Percentiles rank a stretch among this genome's conserved stretches.
Conservation (phyloP, 2,797 vertebrate species). For the Enteromius viviparus region DNA sequence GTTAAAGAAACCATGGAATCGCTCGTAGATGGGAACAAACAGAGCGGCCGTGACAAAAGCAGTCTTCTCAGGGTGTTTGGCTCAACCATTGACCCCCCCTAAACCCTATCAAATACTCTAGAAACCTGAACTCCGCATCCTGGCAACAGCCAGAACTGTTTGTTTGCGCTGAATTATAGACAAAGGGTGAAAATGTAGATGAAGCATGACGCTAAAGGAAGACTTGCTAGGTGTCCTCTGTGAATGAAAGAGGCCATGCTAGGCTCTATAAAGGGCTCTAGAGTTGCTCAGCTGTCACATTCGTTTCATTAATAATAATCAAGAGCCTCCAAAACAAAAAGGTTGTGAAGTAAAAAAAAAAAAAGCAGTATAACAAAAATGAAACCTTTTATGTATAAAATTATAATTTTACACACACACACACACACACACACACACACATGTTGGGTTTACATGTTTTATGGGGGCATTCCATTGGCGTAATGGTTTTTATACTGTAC, state of each 20-base stretch:
- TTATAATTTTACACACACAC: neutral
- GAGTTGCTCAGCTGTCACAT: conserved; percentile 10
- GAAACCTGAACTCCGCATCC: conserved; percentile 33
- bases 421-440: too few species aligned
- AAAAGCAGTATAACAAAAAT: neutral
- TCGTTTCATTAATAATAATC: conserved; percentile 25
- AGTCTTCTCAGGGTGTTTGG: conserved; percentile 1
- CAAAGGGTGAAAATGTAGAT: conserved; percentile 31
- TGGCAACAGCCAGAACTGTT: conserved; percentile 41
- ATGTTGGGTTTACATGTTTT: too few species aligned
- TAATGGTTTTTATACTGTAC: too few species aligned
- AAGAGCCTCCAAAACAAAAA: neutral
- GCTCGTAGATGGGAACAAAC: neutral
- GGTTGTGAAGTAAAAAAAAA: neutral
- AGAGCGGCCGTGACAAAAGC: neutral
- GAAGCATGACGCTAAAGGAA: conserved; percentile 28
- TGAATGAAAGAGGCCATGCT: conserved; percentile 10
- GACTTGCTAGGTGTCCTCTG: neutral
- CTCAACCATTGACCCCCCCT: conserved; percentile 22
- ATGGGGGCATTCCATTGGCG: too few species aligned
- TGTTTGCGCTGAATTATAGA: conserved; percentile 49
- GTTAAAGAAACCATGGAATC: neutral
- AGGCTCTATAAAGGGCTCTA: neutral
- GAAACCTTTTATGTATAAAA: neutral
- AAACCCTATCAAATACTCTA: conserved; percentile 27